These are phyloP conservation scores for Galbula dea DNA, from an alignment of 2,113 vertebrate genomes.

Conservation along the genomic window DNA sequence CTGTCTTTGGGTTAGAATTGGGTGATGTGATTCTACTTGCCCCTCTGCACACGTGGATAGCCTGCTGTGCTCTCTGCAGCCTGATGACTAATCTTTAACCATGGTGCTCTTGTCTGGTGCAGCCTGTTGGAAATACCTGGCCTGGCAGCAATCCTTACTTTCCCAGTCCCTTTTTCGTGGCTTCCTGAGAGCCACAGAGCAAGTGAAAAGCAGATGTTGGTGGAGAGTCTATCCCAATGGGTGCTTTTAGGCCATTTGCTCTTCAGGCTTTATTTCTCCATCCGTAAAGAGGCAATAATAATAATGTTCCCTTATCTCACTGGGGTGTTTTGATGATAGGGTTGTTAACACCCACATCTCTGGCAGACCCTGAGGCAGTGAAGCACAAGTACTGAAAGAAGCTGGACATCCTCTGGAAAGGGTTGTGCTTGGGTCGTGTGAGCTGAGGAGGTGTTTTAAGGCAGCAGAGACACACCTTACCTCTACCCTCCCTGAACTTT, in stretches of 20 bases:
- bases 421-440: fast-evolving
- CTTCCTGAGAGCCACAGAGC: neutral
- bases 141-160: neutral
- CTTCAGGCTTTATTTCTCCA: neutral
- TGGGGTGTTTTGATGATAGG: fast-evolving
- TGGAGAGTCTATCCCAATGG: neutral
- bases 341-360: neutral
- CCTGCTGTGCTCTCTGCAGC: neutral
- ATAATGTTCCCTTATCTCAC: neutral
- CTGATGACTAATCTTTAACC: neutral
- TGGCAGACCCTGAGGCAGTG: neutral
- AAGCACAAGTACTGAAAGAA: neutral
- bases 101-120: fast-evolving
- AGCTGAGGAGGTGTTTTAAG: neutral
- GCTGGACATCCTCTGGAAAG: fast-evolving
- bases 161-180: neutral
- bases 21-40: neutral
- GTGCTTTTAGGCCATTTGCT: neutral
- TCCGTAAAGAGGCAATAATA: neutral
- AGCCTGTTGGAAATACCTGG: neutral
- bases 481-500: neutral
- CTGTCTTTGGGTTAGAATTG: neutral
- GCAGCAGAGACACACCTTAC: too few relatives aligned
- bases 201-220: neutral
- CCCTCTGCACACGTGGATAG: neutral